Evolutionary conservation across 2,113 vertebrate species (phyloP).

Genomic region (Orycteropus afer): DNA sequence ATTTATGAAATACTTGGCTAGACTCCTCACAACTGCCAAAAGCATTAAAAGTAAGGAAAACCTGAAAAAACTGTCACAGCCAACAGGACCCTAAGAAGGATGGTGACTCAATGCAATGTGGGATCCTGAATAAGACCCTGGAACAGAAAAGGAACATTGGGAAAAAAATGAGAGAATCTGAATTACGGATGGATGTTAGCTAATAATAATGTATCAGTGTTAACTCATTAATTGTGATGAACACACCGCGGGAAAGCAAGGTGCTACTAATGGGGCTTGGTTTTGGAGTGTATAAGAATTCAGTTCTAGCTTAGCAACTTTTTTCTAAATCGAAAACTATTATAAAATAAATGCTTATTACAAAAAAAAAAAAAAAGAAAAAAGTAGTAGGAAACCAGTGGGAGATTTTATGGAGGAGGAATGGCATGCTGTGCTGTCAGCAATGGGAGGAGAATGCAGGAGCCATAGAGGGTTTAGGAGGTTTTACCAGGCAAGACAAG

Average conservation of each 20-base stretch:
- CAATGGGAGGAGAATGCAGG: fast-evolving
- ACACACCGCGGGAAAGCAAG: fast-evolving
- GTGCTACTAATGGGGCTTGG: fast-evolving
- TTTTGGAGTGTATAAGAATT: no score
- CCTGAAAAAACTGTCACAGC: neutral
- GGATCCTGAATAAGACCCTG: fast-evolving
- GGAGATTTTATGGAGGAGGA: neutral
- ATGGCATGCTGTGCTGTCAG: fast-evolving
- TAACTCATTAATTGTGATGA: neutral
- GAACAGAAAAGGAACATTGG: neutral
- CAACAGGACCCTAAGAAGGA: no score
- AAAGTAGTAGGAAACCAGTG: no score
- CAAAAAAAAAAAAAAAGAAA: neutral
- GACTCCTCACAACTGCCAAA: no score
- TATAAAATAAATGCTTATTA: neutral
- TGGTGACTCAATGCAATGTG: no score
- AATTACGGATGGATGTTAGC: neutral
- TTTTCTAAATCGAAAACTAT: neutral
- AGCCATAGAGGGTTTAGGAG: fast-evolving
- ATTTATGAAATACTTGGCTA: fast-evolving
- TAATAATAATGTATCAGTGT: no score
- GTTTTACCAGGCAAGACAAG: neutral
- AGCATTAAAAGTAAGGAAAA: fast-evolving
- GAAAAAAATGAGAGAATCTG: neutral
- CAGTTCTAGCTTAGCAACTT: neutral